Base-by-base conservation (phyloP, 1,140 invertebrate species). In the Drosophila oshimai region DNA sequence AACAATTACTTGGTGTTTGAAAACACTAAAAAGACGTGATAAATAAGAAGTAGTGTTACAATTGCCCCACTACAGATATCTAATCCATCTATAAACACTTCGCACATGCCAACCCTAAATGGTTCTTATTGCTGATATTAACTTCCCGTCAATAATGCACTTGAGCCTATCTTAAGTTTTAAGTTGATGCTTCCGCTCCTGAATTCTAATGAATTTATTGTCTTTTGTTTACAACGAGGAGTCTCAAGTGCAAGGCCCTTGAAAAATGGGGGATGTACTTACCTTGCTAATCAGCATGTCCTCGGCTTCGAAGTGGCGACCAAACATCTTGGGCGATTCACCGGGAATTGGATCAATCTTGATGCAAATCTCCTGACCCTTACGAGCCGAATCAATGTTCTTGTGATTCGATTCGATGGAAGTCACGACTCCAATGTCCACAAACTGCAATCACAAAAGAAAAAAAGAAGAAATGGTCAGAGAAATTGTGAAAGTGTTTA, bases 341-440 rank as follows among this genome's bases (percentile, higher is more conserved):
- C 98, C 98, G 10, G 98, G 96, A 29, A 97, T 95, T 3, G 98
- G 95, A 72, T 99, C 98, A 69, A 99, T 99, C 93, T 99, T 99
- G 65, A 99, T 95, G 92, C 98, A 99, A 6, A 99, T 98, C 92
- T 99, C 99, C 91, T 98, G 96, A 2, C 99, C 99, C 92, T 98
- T 98, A 46, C 97, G 94, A 0, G 98, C 99, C 6, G 93, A 93
- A 46, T 99, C 98, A 57, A 99, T 95, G 91, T 96, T 91, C 94
- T 99, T 94, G 93, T 95, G 95, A 92, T 97, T 96, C 68, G 93
- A 94, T 92, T 99, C 97, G 88, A 99, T 97, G 33, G 97, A 99
- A 7, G 97, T 96, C 34, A 99, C 97, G 22, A 98, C 93, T 3
- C 99, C 99, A 86, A 99, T 93, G 53, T 99, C 96, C 58, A 99